phyloP scores from a whole-genome alignment of 2,888 invertebrate species.

The Sycophila texana region DNA sequence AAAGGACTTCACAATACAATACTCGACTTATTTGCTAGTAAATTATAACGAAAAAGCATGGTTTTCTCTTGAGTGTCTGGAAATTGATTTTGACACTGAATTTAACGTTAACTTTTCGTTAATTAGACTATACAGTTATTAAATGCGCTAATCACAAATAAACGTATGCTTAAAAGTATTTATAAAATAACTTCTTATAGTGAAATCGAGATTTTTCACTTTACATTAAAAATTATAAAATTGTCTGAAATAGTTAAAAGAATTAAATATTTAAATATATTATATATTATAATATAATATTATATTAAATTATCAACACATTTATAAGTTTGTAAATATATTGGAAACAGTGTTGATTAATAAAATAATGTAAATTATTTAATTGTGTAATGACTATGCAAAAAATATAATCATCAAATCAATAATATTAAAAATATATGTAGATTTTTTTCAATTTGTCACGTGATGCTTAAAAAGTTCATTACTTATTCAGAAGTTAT shows the following conservation, averaged over 20 bases:
- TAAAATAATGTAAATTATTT: not conserved
- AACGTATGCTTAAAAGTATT: slow-evolving; percentile 25
- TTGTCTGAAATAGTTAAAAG: not conserved
- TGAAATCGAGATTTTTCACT: slow-evolving; percentile 11
- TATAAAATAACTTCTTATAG: slow-evolving; percentile 18
- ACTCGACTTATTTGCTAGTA: slow-evolving; percentile 17
- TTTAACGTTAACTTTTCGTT: slow-evolving; percentile 33
- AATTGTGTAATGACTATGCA: too few species aligned
- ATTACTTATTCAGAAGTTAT: slow-evolving; percentile 34
- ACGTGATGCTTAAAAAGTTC: slow-evolving; percentile 5
- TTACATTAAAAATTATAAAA: not conserved
- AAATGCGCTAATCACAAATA: slow-evolving; percentile 41
- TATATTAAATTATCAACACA: slow-evolving; percentile 5
- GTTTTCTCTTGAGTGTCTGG: not conserved
- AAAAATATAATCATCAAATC: too few species aligned
- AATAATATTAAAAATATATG: too few species aligned
- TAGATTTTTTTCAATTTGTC: not conserved
- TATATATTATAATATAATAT: slow-evolving; percentile 1
- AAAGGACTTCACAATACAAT: slow-evolving; percentile 8
- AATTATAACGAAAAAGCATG: slow-evolving; percentile 32
- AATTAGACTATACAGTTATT: slow-evolving; percentile 28
- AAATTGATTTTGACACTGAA: not conserved
- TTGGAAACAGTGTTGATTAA: not conserved
- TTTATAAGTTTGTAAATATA: not conserved
- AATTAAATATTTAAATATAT: not conserved